Percentiles rank a stretch among this genome's conserved stretches.
Conservation (phyloP, 2,888 invertebrate species). For the Polyommatus iphigenia region DNA sequence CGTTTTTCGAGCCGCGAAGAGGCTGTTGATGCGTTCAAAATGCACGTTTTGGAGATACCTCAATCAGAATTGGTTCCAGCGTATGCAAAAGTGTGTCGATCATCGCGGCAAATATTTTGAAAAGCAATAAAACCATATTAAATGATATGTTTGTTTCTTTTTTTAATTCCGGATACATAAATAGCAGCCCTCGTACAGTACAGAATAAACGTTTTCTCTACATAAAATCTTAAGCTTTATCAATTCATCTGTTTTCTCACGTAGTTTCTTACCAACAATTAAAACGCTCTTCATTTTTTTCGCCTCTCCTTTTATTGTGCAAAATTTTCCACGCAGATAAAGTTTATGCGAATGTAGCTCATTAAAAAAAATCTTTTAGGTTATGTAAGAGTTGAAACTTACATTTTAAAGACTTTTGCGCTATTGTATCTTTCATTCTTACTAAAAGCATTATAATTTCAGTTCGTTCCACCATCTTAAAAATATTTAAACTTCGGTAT, state of each 20-base stretch:
- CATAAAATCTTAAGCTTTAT: background rate
- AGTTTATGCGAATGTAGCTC: background rate
- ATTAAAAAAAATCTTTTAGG: background rate
- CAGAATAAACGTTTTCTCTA: background rate
- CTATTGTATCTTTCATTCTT: background rate
- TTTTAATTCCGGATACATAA: no score
- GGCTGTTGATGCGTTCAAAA: no score
- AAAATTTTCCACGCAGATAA: conserved; percentile 1
- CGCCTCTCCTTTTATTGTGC: background rate
- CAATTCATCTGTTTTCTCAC: conserved; percentile 5
- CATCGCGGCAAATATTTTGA: no score
- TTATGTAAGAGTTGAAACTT: no score
- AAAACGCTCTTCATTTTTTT: background rate
- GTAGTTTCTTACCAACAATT: background rate
- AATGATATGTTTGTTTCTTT: no score
- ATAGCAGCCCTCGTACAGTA: no score
- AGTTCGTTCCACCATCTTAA: background rate
- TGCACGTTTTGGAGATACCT: no score
- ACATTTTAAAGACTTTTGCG: no score
- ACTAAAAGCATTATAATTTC: background rate
- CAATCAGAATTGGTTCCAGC: no score
- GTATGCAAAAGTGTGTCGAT: no score
- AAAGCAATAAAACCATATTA: no score
- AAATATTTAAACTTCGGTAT: conserved; percentile 4
- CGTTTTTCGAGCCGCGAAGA: no score